phyloP scores from a whole-genome alignment of 2,888 invertebrate species.

The Tetranychus truncatus region DNA sequence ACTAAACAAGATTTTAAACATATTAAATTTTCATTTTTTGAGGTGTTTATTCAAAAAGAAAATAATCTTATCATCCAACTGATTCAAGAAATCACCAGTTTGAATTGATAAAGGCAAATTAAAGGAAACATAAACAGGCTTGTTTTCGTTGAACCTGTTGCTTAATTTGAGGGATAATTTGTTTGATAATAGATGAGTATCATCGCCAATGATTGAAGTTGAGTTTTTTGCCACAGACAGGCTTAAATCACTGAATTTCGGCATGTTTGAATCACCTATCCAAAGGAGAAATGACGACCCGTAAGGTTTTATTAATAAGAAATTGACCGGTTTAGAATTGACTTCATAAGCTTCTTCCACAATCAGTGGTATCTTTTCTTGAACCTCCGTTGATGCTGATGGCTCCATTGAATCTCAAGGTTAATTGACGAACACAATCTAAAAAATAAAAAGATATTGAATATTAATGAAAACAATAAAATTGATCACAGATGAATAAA shows the following conservation, averaged over 20 bases:
- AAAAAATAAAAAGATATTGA: too few relatives aligned
- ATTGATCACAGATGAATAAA: too few relatives aligned
- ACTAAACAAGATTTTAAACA: too few relatives aligned
- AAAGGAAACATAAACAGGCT: slow-evolving; percentile 20
- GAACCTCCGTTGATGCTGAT: too few relatives aligned
- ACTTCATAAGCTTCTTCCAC: neutral
- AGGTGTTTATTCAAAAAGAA: neutral
- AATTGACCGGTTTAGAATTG: neutral
- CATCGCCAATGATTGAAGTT: slow-evolving; percentile 16
- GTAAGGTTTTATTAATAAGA: neutral
- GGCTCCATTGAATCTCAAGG: too few relatives aligned
- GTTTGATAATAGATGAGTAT: neutral
- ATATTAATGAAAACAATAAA: too few relatives aligned
- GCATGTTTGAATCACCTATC: slow-evolving; percentile 17
- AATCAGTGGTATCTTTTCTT: neutral
- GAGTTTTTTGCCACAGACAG: slow-evolving; percentile 14
- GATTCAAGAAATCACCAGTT: slow-evolving; percentile 1
- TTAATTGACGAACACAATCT: too few relatives aligned
- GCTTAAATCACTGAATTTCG: slow-evolving; percentile 7
- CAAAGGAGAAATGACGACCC: slow-evolving; percentile 7
- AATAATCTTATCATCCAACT: neutral
- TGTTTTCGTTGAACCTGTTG: slow-evolving; percentile 14
- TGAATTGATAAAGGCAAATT: slow-evolving; percentile 13
- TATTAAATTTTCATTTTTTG: neutral
- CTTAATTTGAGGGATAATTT: slow-evolving; percentile 16